Evolutionary conservation across 2,113 vertebrate genomes (phyloP), one percentile per base, ranked within the genome.

Genomic region (Lates calcarifer): DNA sequence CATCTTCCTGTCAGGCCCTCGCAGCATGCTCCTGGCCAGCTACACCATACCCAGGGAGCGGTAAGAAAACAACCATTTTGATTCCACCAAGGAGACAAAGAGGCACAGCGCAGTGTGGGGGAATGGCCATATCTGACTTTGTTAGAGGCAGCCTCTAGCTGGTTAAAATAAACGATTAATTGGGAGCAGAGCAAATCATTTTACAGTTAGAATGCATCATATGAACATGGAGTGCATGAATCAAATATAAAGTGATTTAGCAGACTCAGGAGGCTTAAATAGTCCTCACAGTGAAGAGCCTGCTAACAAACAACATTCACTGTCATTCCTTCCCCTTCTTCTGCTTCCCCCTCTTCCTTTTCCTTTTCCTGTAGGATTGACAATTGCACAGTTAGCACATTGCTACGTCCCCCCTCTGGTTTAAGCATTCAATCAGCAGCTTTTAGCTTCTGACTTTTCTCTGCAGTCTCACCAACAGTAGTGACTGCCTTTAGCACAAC

Each of bases 1-100:
- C 51, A 47, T 89, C 87, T 83, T 81, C 33, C 79, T 80, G 70
- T 85, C 81, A 73, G 82, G 82, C 33, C 83, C 84, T 84, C 79
- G n/a, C 79, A 79, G 89, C 83, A 69, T 60, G 83, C 67, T 77
- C 57, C 79, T 79, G 80, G 80, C 77, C 53, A 82, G 65, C 84
- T 45, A n/a, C 71, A 68, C 66, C 53, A 33, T 29, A 64, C 70
- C 89, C 81, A 84, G 51, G 60, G 57, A 83, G 79, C 65, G 49
- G 68, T 3, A 61, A 69, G 69, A 79, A 74, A 56, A 82, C 77
- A 74, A 53, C 56, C 66, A 60, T 64, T 53, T 74, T 74, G 20
- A 61, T 70, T 76, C 68, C 53, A 74, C n/a, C 47, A 24, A 63
- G 45, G 28, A 81, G 43, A 86, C 57, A 84, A 77, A 79, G 63